Conservation (phyloP, 2,113 vertebrate species). For the Megalops atlanticus region DNA sequence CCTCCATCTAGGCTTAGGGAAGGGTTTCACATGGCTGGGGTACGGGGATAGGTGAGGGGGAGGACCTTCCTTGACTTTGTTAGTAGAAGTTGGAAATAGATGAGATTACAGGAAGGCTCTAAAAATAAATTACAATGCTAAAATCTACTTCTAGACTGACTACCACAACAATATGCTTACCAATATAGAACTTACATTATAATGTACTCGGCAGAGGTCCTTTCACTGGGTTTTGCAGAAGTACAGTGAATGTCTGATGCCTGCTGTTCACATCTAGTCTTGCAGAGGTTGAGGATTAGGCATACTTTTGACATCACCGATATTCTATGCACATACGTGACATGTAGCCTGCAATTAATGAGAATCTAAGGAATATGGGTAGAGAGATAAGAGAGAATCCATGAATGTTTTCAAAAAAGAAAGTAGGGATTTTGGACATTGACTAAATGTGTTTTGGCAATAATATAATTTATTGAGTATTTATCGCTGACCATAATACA, state of each 20-base stretch:
- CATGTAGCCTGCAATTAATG: no score
- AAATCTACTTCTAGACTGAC: not conserved
- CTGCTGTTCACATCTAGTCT: not conserved
- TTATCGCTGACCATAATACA: no score
- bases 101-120: not conserved
- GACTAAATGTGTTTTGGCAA: no score
- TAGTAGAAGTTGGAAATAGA: not conserved
- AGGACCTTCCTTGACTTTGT: not conserved
- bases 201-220: not conserved
- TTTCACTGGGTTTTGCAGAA: not conserved
- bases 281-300: not conserved
- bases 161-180: not conserved
- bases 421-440: no score
- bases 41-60: no score
- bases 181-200: not conserved
- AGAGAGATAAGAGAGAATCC: no score
- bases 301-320: not conserved
- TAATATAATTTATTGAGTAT: no score
- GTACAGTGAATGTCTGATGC: not conserved
- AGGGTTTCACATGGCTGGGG: slow-evolving; percentile 16
- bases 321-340: not conserved
- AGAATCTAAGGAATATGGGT: no score
- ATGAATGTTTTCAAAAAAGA: no score
- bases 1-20: slow-evolving; percentile 6
- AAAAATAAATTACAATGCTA: not conserved